These are phyloP conservation scores for Phocides pigmalion DNA, from an alignment of 1,140 invertebrate genomes.

Conservation along the genomic window DNA sequence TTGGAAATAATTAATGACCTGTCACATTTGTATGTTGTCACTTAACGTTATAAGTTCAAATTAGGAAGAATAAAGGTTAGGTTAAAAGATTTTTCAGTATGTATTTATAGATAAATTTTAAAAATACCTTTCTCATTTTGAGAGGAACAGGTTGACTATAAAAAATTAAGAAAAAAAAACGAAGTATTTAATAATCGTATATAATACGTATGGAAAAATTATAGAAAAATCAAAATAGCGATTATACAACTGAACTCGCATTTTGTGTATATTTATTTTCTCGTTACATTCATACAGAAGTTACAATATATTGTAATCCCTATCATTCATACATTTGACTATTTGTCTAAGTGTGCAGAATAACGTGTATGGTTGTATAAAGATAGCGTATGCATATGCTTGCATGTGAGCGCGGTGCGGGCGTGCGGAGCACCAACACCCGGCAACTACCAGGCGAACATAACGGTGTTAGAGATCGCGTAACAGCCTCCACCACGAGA, in stretches of 20 bases:
- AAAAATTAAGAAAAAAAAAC: too few relatives aligned
- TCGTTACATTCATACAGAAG: too few relatives aligned
- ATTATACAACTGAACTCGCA: too few relatives aligned
- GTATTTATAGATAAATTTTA: too few relatives aligned
- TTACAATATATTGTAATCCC: conserved; percentile 23
- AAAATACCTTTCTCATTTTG: too few relatives aligned
- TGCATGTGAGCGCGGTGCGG: conserved; percentile 74
- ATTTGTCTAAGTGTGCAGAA: conserved; percentile 28
- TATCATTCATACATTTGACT: conserved; percentile 12
- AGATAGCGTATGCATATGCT: conserved; percentile 29
- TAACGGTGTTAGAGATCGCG: conserved; percentile 34
- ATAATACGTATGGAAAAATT: too few relatives aligned
- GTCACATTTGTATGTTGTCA: not conserved
- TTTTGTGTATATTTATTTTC: too few relatives aligned
- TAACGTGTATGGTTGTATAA: conserved; percentile 6
- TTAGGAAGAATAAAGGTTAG: not conserved
- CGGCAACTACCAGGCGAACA: conserved; percentile 73
- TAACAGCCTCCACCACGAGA: conserved; percentile 15
- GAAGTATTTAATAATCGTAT: too few relatives aligned
- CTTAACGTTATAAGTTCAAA: not conserved
- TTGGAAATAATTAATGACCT: not conserved
- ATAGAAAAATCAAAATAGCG: too few relatives aligned
- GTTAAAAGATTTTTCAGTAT: too few relatives aligned
- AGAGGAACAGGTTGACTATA: too few relatives aligned
- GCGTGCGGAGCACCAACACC: conserved; percentile 70